Conservation (phyloP, 2,888 invertebrate genomes). For the Polydrusus cervinus region DNA sequence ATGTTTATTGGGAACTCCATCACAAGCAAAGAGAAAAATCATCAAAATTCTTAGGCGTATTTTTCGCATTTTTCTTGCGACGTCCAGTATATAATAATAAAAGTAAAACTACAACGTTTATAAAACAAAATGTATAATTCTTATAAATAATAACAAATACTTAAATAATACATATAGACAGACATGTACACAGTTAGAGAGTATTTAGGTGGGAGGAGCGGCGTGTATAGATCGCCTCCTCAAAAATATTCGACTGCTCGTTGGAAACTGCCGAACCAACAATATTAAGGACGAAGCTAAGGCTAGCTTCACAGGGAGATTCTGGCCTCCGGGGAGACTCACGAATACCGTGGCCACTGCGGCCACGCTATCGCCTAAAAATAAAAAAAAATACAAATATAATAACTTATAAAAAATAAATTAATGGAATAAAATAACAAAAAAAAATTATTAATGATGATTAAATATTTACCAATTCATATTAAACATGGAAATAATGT, state of each 20-base stretch:
- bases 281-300: conserved; percentile 87
- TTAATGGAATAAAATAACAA: background rate
- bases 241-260: conserved; percentile 75
- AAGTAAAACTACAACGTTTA: conserved; percentile 16
- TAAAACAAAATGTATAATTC: conserved; percentile 53
- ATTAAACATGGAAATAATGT: too few relatives aligned
- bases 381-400: background rate
- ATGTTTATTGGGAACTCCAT: too few relatives aligned
- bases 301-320: conserved; percentile 85
- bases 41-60: too few relatives aligned
- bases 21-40: too few relatives aligned
- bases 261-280: conserved; percentile 76
- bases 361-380: conserved; percentile 84
- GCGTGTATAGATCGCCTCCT: conserved; percentile 76
- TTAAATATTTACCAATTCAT: too few relatives aligned
- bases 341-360: conserved; percentile 95
- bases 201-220: conserved; percentile 67
- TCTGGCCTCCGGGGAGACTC: conserved; percentile 88
- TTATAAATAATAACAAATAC: conserved; percentile 55
- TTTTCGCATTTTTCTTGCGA: too few relatives aligned
- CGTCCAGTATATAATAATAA: too few relatives aligned
- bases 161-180: conserved; percentile 52
- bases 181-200: conserved; percentile 35
- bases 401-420: background rate
- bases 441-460: background rate